These are phyloP conservation scores for Sciurus niger DNA, from an alignment of 2,113 vertebrate genomes.

Conservation along the genomic window DNA sequence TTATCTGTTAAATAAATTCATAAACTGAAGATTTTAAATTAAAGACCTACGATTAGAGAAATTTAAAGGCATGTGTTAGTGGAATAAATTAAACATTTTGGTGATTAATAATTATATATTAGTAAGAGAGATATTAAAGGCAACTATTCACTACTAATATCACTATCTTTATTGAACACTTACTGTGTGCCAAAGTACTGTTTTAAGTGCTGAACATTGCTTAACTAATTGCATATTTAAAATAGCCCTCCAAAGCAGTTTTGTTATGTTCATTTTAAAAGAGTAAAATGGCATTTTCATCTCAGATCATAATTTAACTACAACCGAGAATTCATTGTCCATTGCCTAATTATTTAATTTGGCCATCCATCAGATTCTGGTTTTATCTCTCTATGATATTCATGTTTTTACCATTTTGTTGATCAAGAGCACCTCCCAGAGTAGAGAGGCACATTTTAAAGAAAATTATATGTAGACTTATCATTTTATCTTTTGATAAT, in stretches of 20 bases:
- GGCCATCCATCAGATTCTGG: not conserved
- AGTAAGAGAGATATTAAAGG: not conserved
- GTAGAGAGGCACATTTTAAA: not conserved
- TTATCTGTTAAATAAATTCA: slow-evolving; percentile 37
- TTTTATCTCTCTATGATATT: not conserved
- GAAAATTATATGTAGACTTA: slow-evolving; percentile 29
- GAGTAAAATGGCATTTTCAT: slow-evolving; percentile 42
- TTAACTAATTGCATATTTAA: not conserved
- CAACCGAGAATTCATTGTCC: not conserved
- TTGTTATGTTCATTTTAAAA: slow-evolving; percentile 44
- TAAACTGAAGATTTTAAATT: slow-evolving; percentile 52
- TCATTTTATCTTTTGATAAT: slow-evolving; percentile 38
- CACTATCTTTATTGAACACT: not conserved
- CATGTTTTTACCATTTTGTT: slow-evolving; percentile 48
- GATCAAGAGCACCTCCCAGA: not conserved
- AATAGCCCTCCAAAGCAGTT: not conserved
- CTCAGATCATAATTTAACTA: slow-evolving; percentile 33
- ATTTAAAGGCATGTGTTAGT: slow-evolving; percentile 30
- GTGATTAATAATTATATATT: slow-evolving; percentile 54
- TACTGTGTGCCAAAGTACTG: not conserved
- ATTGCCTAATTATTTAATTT: slow-evolving; percentile 49
- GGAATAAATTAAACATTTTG: slow-evolving; percentile 40
- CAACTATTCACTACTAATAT: not conserved
- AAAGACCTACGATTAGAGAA: not conserved
- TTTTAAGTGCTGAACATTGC: not conserved